Base-by-base conservation (phyloP, 2,797 vertebrate species). In the Phalloptychus januarius region DNA sequence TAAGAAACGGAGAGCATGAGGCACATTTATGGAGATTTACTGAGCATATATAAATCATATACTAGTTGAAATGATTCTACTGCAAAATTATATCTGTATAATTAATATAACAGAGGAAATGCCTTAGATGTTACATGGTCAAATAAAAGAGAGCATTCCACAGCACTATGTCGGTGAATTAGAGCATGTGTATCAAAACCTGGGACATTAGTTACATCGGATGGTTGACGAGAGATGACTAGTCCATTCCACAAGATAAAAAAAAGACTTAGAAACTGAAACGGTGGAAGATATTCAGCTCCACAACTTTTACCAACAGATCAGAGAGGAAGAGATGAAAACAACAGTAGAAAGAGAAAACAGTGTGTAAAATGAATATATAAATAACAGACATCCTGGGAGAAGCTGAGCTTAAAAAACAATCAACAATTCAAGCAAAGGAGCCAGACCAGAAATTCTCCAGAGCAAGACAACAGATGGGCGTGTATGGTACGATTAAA, bases 1-100 rank as follows among this genome's bases (percentile, higher is more conserved):
- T 76, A 38, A 73, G 69, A 58, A 73, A 77, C 3, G 45, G 72
- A 69, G 76, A 44, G 45, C 67, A 83, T 61, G 20, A 74, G 76
- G 44, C 46, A 77, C 56, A 63, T 52, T 76, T 69, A 42, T 44
- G 25, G 2, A n/a, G 40, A 44, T 42, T 25, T 52, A 0, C 52
- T 10, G 28, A 44, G 7, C 45, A 40, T 76, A 42, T 25, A 63
- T 31, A 40, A 7, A 77, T 75, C 20, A 72, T n/a, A 46, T 65
- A 25, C 3, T 0, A 71, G 13, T 8, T 12, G 1, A 61, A 72
- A 38, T 33, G 0, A 28, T 70, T 40, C 8, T 7, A 73, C 10
- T 74, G 33, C 18, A 48, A 7, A 77, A 44, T 31, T 0, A 40
- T 46, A 28, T 71, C 58, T 58, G 50, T 76, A n/a, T 63, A 5